These are phyloP conservation scores for Eolophus roseicapilla DNA, from an alignment of 2,113 vertebrate species.

Conservation along the genomic window DNA sequence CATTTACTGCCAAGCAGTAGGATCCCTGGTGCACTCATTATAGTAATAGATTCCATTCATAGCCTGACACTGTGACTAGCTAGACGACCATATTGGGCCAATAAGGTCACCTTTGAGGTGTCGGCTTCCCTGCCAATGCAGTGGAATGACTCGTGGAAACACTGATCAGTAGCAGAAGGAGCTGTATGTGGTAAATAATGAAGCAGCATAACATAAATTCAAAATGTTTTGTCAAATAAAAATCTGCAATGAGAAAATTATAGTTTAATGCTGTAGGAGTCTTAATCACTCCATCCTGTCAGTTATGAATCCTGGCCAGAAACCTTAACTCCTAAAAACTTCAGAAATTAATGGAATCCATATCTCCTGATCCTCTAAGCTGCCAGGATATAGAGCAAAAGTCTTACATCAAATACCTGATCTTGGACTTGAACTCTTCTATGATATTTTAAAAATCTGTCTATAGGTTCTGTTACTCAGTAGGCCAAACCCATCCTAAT, in stretches of 20 bases:
- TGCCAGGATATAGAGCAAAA: neutral
- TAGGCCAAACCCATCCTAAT: neutral
- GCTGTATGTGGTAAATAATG: neutral
- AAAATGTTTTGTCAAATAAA: neutral
- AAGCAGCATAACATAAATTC: neutral
- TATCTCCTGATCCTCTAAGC: neutral
- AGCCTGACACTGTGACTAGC: neutral
- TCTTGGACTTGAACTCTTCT: neutral
- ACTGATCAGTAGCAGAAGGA: neutral
- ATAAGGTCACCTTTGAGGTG: constrained; percentile 34
- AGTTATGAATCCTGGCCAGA: neutral
- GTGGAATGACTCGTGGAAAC: neutral
- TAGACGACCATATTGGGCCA: neutral
- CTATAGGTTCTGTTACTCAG: neutral
- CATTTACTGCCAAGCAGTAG: neutral
- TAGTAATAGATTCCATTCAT: constrained; percentile 15
- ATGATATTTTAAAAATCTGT: neutral
- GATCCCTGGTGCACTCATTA: constrained; percentile 56
- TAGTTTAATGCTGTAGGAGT: neutral
- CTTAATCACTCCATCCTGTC: neutral
- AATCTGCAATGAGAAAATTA: neutral
- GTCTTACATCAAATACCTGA: neutral
- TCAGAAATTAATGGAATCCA: neutral
- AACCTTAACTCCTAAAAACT: neutral
- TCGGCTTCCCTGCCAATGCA: neutral